A percentile compares a stretch with the other conserved stretches of the same genome.
Evolutionary conservation across 2,888 invertebrate species (phyloP).

Genomic region (Agrotis exclamationis): DNA sequence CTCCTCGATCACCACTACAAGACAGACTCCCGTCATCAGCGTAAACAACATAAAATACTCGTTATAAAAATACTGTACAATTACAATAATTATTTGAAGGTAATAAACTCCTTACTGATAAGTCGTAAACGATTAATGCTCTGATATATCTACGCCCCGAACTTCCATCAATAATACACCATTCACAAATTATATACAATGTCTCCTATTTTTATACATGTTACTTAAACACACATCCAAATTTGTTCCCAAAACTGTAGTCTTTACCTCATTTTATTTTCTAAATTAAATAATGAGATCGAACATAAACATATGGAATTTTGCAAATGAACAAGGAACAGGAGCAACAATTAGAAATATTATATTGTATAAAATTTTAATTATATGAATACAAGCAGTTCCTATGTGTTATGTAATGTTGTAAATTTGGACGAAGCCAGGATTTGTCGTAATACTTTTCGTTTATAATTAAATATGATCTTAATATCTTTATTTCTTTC

Average conservation of each 20-base stretch:
- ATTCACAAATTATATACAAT: slow-evolving; percentile 90
- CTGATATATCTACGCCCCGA: slow-evolving; percentile 80
- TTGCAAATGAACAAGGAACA: slow-evolving; percentile 79
- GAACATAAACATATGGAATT: slow-evolving; percentile 89
- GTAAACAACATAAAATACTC: slow-evolving; percentile 87
- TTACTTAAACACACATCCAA: slow-evolving; percentile 90
- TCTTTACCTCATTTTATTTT: slow-evolving; percentile 90
- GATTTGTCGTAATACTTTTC: slow-evolving; percentile 75
- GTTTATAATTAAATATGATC: slow-evolving; percentile 80
- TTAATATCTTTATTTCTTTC: slow-evolving; percentile 83
- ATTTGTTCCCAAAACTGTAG: slow-evolving; percentile 91
- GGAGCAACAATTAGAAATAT: slow-evolving; percentile 67
- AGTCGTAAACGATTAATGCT: slow-evolving; percentile 84
- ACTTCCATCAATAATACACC: slow-evolving; percentile 85
- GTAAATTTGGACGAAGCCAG: slow-evolving; percentile 79
- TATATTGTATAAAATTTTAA: slow-evolving; percentile 66
- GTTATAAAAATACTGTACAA: slow-evolving; percentile 91
- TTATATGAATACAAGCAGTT: slow-evolving; percentile 72
- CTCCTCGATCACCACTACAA: slow-evolving; percentile 62
- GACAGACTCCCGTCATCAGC: slow-evolving; percentile 71
- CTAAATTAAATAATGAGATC: slow-evolving; percentile 91
- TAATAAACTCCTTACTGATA: slow-evolving; percentile 86
- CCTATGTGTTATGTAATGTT: slow-evolving; percentile 66
- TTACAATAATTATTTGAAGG: slow-evolving; percentile 88
- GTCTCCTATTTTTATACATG: slow-evolving; percentile 87